A percentile compares a stretch with the other conserved stretches of the same genome.
Conservation (phyloP, 2,888 invertebrate genomes). For the Blomia tropicalis region DNA sequence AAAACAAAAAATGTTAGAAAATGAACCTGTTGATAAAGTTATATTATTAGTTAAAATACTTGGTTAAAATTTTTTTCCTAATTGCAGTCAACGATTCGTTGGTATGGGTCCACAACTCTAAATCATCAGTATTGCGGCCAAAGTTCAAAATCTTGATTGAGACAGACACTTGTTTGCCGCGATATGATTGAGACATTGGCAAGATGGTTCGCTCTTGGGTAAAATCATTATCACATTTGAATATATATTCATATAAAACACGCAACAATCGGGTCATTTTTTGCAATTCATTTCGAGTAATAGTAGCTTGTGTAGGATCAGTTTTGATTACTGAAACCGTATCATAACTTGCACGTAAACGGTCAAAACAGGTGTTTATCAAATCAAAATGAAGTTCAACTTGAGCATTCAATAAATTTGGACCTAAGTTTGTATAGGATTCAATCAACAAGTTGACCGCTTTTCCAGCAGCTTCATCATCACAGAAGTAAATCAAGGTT, state of each 20-base stretch:
- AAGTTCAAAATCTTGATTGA: constrained; percentile 65
- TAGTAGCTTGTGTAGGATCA: constrained; percentile 41
- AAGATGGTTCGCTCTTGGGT: constrained; percentile 69
- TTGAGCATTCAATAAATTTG: constrained; percentile 54
- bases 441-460: constrained; percentile 80
- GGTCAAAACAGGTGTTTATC: constrained; percentile 76
- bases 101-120: constrained; percentile 78
- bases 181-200: constrained; percentile 70
- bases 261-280: constrained; percentile 83
- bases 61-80: constrained; percentile 42
- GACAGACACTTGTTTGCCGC: constrained; percentile 72
- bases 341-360: constrained; percentile 67
- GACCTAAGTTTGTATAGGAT: constrained; percentile 81
- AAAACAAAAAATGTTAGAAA: too few species aligned
- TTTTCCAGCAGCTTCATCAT: constrained; percentile 77
- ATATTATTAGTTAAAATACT: constrained; percentile 15
- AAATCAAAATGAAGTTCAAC: constrained; percentile 77
- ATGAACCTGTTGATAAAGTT: neutral
- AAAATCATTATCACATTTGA: constrained; percentile 62
- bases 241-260: constrained; percentile 83
- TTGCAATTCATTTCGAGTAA: constrained; percentile 51
- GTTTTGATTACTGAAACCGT: constrained; percentile 52
- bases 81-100: constrained; percentile 81
- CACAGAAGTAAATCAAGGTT: constrained; percentile 74
- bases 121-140: constrained; percentile 64